These are phyloP conservation scores for Vandiemenella viatica DNA, from an alignment of 2,888 invertebrate genomes.

Conservation along the genomic window DNA sequence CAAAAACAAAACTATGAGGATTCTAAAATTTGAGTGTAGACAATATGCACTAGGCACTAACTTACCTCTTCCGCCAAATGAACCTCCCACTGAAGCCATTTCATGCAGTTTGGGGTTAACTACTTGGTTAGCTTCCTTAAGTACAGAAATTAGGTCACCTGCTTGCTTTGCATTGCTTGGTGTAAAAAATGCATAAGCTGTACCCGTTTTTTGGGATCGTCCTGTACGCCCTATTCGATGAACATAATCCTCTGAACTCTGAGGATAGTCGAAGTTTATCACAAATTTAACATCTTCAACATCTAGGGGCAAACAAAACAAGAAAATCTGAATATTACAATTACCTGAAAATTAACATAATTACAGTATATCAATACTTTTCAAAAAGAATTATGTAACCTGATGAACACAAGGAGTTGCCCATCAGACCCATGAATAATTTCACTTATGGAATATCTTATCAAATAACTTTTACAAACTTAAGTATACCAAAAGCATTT, in stretches of 20 bases:
- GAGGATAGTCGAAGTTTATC: conserved; percentile 59
- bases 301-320: conserved; percentile 31
- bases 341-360: no score
- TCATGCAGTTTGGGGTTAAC: conserved; percentile 44
- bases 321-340: no score
- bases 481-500: no score
- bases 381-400: no score
- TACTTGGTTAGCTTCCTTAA: conserved; percentile 51
- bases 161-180: conserved; percentile 47
- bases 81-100: conserved; percentile 30
- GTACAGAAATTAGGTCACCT: conserved; percentile 44
- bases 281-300: conserved; percentile 60
- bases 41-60: not conserved
- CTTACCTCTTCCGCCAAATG: conserved; percentile 21
- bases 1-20: no score
- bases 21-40: not conserved
- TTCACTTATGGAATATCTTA: no score
- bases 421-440: no score
- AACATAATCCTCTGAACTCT: conserved; percentile 55
- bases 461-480: no score
- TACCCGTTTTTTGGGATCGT: conserved; percentile 45
- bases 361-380: no score
- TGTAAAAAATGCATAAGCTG: conserved; percentile 58
- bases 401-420: no score
- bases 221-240: conserved; percentile 59